These are phyloP conservation scores for Urocynchramus pylzowi DNA, from an alignment of 2,113 vertebrate species.

Conservation along the genomic window DNA sequence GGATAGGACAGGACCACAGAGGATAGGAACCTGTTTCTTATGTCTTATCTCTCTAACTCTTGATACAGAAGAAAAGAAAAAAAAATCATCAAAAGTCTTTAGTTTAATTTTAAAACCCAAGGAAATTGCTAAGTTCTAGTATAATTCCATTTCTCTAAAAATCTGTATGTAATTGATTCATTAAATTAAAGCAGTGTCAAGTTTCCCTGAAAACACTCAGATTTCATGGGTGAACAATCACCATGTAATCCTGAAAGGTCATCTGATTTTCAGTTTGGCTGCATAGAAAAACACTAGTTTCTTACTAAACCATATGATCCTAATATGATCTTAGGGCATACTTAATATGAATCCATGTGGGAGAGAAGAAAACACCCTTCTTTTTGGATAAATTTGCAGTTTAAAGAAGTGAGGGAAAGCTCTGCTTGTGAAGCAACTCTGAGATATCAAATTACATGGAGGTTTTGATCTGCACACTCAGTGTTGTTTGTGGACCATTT, in stretches of 20 bases:
- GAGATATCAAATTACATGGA: neutral
- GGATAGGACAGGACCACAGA: neutral
- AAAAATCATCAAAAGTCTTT: neutral
- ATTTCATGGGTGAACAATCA: neutral
- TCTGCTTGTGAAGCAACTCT: neutral
- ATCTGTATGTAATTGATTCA: neutral
- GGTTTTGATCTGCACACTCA: neutral
- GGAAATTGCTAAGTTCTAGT: neutral
- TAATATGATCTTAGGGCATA: neutral
- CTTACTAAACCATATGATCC: neutral
- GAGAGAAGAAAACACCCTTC: neutral
- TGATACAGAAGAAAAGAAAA: neutral
- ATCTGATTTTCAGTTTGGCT: neutral
- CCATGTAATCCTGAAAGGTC: neutral
- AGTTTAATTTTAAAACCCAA: neutral
- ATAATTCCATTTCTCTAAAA: neutral
- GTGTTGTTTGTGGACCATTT: neutral
- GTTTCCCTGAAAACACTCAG: neutral
- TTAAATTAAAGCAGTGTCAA: neutral
- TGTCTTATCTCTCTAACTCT: neutral
- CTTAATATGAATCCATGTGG: neutral
- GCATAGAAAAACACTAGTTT: neutral
- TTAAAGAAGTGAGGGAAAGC: neutral
- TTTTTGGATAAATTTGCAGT: neutral
- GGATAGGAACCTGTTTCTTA: neutral